Conservation (phyloP, 1,140 invertebrate species). For the Apis florea region DNA sequence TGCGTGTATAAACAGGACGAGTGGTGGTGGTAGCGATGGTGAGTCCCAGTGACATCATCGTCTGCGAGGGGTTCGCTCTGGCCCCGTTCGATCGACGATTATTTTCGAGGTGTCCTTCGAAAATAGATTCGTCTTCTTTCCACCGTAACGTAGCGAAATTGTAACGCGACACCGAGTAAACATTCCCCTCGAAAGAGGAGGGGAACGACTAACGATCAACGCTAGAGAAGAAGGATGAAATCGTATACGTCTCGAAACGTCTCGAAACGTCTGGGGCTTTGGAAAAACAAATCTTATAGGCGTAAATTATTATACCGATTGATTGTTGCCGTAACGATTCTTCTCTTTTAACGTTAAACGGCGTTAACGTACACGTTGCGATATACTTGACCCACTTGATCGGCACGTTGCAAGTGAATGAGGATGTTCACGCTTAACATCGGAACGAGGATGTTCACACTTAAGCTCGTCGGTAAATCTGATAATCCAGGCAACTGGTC, state of each 20-base stretch:
- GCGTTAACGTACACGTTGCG: neutral
- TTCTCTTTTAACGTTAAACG: constrained; percentile 4
- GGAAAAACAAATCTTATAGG: neutral
- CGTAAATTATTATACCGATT: too few relatives aligned
- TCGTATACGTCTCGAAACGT: neutral
- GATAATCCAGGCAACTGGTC: constrained; percentile 29
- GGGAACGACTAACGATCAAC: too few relatives aligned
- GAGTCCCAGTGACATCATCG: constrained; percentile 55
- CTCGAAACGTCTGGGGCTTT: neutral
- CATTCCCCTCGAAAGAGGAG: too few relatives aligned
- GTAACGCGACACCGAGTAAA: constrained; percentile 32
- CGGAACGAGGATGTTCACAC: constrained; percentile 45
- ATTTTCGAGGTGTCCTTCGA: constrained; percentile 36
- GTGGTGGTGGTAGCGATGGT: too few relatives aligned
- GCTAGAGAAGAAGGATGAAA: neutral
- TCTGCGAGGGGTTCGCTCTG: constrained; percentile 22
- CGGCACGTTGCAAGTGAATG: constrained; percentile 25
- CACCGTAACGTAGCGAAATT: neutral
- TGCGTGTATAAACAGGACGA: neutral
- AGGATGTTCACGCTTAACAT: constrained; percentile 43
- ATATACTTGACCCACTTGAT: constrained; percentile 48
- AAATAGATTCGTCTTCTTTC: constrained; percentile 58
- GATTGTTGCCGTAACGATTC: neutral
- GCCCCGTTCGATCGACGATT: constrained; percentile 42
- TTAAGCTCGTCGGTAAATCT: constrained; percentile 36